phyloP scores from a whole-genome alignment of 2,888 invertebrate genomes.

The Volucella inflata region DNA sequence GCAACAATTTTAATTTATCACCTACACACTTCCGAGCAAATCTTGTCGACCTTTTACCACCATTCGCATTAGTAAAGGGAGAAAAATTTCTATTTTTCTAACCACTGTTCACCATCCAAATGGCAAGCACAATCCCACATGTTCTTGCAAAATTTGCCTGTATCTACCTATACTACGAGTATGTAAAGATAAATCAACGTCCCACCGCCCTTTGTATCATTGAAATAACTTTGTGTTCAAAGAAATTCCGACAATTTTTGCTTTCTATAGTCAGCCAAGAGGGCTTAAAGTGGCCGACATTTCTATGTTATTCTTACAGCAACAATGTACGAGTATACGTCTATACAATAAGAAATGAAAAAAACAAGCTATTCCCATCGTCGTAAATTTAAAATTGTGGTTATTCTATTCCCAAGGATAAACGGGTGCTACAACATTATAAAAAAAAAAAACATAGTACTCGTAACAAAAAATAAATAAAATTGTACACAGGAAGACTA shows the following conservation, averaged over 20 bases:
- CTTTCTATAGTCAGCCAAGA: constrained; percentile 14
- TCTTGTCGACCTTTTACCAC: not conserved
- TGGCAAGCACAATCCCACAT: not conserved
- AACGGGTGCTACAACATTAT: constrained; percentile 2
- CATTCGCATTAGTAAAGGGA: constrained; percentile 20
- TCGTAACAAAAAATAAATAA: constrained; percentile 2
- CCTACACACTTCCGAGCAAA: constrained; percentile 25
- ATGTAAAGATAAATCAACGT: constrained; percentile 26
- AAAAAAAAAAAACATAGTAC: not conserved
- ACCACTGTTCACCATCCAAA: not conserved
- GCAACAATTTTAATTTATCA: constrained; percentile 44
- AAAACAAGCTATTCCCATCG: constrained; percentile 60
- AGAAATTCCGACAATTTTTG: constrained; percentile 44
- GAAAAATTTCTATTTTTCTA: constrained; percentile 15
- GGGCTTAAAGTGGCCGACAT: constrained; percentile 60
- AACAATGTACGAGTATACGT: not conserved
- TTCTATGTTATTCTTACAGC: constrained; percentile 16
- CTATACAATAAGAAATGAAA: constrained; percentile 22
- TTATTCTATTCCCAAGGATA: constrained; percentile 41
- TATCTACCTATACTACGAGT: not conserved
- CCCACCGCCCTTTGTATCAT: constrained; percentile 8
- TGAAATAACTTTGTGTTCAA: constrained; percentile 45
- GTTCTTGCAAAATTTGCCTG: not conserved
- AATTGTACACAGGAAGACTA: constrained; percentile 48
- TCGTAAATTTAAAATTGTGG: constrained; percentile 58